Evolutionary conservation across 2,113 vertebrate genomes (phyloP), one percentile per base, ranked within the genome.

Genomic region (Chaetura pelagica): DNA sequence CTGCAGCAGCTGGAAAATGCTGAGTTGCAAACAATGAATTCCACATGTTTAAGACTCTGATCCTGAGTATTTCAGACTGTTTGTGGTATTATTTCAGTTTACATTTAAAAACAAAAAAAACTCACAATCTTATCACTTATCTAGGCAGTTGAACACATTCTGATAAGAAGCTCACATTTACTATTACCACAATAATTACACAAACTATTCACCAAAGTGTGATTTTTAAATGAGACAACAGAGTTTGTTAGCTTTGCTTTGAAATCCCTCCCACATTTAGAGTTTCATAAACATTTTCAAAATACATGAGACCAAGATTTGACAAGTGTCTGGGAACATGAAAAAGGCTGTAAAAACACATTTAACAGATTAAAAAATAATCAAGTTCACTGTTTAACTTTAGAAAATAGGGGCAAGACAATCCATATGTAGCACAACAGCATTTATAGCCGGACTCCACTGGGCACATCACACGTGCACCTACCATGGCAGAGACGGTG

Each of bases 1-100:
- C 68, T 93, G 61, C 63, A 97, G 81, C 95, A 97, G 92, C 34
- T 94, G 96, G 95, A 96, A 96, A 95, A 97, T 62, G 73, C 94
- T 81, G 1, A 35, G 84, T 93, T 95, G 87, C 75, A 87, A 92
- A 89, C 9, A 73, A 46, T 52, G 69, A 66, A 79, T 96, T 96
- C 96, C 91, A 93, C 42, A 6, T 1, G 20, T 68, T 86, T 74
- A 73, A 76, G 34, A 40, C 40, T 72, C 68, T 7, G 8, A 67
- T 59, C 44, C 52, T 9, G 22, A 74, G 9, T 24, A 38, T 84
- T 90, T 89, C 61, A 73, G 68, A 59, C 52, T 51, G 17, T 42
- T 34, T 54, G 29, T 19, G 21, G 16, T 6, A 85, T 76, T 54
- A 32, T 58, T 86, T 87, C 23, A 38, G 34, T 67, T 84, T 86